Conservation (phyloP, 2,888 invertebrate species). For the Drosophila fungiperda region DNA sequence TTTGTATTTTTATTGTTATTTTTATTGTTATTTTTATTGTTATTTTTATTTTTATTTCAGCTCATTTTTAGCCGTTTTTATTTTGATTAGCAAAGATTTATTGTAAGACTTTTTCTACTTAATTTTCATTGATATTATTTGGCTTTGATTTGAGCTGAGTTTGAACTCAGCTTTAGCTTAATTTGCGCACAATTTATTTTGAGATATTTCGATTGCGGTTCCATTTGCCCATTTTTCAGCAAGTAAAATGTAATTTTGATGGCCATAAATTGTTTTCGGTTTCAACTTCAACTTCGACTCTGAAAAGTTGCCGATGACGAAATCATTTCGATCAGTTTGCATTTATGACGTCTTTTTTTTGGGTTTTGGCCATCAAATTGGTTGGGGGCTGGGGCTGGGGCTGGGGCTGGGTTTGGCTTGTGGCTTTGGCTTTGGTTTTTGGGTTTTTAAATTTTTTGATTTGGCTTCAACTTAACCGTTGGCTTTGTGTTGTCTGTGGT, state of each 20-base stretch:
- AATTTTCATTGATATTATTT: constrained; percentile 47
- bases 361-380: constrained; percentile 6
- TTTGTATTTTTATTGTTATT: not conserved
- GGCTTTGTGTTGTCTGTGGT: constrained; percentile 62
- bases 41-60: not conserved
- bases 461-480: constrained; percentile 9
- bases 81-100: constrained; percentile 50
- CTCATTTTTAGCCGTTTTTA: constrained; percentile 18
- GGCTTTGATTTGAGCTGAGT: constrained; percentile 23
- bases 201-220: constrained; percentile 26
- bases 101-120: constrained; percentile 47
- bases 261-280: constrained; percentile 41
- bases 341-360: constrained; percentile 43
- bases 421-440: not conserved
- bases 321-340: constrained; percentile 53
- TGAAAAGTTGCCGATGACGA: constrained; percentile 51
- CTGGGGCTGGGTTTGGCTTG: not conserved
- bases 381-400: not conserved
- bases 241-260: constrained; percentile 51
- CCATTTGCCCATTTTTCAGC: constrained; percentile 17
- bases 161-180: constrained; percentile 6
- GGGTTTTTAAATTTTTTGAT: not conserved
- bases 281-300: constrained; percentile 36
- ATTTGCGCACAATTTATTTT: constrained; percentile 7
- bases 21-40: constrained; percentile 16